Evolutionary conservation across 2,888 invertebrate species (phyloP).

Genomic region (Osmoderma eremita): DNA sequence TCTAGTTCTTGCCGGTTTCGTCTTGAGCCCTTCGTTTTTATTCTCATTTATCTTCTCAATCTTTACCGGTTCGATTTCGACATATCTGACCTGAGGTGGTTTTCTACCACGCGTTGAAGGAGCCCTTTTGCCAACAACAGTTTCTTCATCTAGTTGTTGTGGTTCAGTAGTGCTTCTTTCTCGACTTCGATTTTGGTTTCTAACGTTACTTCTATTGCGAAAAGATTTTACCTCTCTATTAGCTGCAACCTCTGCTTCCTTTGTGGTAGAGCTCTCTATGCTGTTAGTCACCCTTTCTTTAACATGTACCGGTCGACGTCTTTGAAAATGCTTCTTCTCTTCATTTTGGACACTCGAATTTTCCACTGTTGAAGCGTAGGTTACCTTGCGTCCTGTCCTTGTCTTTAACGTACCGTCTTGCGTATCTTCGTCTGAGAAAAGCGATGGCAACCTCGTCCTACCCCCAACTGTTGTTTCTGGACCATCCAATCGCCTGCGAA

Average conservation of each 20-base stretch:
- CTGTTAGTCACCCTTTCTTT: conserved; percentile 15
- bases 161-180: conserved; percentile 10
- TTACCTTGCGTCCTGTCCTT: conserved; percentile 54
- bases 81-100: not conserved
- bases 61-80: conserved; percentile 12
- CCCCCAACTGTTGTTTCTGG: conserved; percentile 30
- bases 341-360: conserved; percentile 11
- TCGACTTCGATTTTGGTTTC: not conserved
- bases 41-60: conserved; percentile 6
- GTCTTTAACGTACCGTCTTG: conserved; percentile 52
- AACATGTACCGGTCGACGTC: conserved; percentile 20
- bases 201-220: conserved; percentile 33
- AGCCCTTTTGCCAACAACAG: not conserved
- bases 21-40: conserved; percentile 10
- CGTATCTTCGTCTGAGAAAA: conserved; percentile 50
- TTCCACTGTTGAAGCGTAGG: conserved; percentile 11
- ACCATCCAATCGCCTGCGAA: conserved; percentile 40
- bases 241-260: not conserved
- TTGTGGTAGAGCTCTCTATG: conserved; percentile 26
- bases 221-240: conserved; percentile 3
- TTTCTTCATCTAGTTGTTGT: conserved; percentile 3
- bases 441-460: conserved; percentile 49
- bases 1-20: conserved; percentile 1
- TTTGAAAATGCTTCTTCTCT: conserved; percentile 17
- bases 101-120: conserved; percentile 24